These are phyloP conservation scores for Cecidostiba fungosa DNA, from an alignment of 2,888 invertebrate species.

Conservation along the genomic window DNA sequence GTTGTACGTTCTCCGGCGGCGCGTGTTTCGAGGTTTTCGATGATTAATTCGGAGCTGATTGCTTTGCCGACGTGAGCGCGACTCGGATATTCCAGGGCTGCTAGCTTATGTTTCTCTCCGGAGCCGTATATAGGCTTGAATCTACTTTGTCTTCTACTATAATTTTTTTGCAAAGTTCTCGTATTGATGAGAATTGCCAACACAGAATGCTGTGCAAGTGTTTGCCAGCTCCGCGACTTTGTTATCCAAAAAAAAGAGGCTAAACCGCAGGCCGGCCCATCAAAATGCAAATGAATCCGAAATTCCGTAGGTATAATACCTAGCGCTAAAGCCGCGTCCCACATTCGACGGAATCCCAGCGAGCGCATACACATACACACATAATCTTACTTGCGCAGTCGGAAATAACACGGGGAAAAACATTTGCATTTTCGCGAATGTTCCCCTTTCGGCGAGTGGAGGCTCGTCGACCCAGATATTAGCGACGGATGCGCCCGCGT, in stretches of 20 bases:
- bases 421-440: slow-evolving; percentile 60
- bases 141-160: background rate
- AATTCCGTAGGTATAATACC: slow-evolving; percentile 42
- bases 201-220: no score
- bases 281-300: slow-evolving; percentile 54
- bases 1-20: background rate
- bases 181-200: no score
- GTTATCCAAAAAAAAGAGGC: background rate
- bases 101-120: background rate
- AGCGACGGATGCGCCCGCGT: slow-evolving; percentile 32
- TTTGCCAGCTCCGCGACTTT: background rate
- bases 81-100: background rate
- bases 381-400: slow-evolving; percentile 28
- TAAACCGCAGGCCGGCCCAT: slow-evolving; percentile 4
- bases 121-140: no score
- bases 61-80: slow-evolving; percentile 6
- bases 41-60: slow-evolving; percentile 54
- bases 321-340: slow-evolving; percentile 25
- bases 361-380: background rate
- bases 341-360: slow-evolving; percentile 15
- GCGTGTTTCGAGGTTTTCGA: slow-evolving; percentile 20
- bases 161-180: background rate
- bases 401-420: slow-evolving; percentile 40
- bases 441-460: slow-evolving; percentile 35
- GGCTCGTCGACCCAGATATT: slow-evolving; percentile 61